phyloP scores from a whole-genome alignment of 2,888 invertebrate species.

The Tinea trinotella region DNA sequence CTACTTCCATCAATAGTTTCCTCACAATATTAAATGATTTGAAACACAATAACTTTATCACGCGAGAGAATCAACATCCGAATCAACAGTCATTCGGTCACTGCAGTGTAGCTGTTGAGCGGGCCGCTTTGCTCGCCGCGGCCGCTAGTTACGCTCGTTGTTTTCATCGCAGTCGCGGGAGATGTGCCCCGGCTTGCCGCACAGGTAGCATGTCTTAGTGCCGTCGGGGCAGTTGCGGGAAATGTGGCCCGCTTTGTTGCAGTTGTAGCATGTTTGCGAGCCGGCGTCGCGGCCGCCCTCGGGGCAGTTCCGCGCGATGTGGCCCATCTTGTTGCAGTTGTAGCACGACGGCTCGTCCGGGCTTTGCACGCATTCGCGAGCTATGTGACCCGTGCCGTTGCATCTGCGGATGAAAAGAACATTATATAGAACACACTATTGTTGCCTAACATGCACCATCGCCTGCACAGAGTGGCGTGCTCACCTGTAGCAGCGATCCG shows the following conservation, averaged over 20 bases:
- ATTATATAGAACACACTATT: conserved; percentile 32
- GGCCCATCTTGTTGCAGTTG: conserved; percentile 95
- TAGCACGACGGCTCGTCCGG: conserved; percentile 91
- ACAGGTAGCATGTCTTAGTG: conserved; percentile 93
- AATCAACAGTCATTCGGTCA: too few species aligned
- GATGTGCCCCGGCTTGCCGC: conserved; percentile 92
- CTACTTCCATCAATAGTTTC: conserved; percentile 61
- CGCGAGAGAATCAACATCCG: conserved; percentile 69
- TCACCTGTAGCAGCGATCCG: conserved; percentile 86
- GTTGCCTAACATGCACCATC: neutral
- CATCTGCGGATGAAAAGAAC: conserved; percentile 78
- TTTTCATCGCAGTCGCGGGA: conserved; percentile 90
- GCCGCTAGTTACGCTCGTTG: conserved; percentile 77
- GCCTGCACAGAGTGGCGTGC: too few species aligned
- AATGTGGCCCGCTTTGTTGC: conserved; percentile 94
- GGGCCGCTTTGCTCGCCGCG: conserved; percentile 61
- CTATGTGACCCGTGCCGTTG: conserved; percentile 94
- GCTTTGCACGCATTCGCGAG: conserved; percentile 91
- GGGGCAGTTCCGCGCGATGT: conserved; percentile 90
- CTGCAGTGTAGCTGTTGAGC: neutral
- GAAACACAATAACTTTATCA: conserved; percentile 69
- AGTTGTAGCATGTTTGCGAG: conserved; percentile 92
- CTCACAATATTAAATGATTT: conserved; percentile 71
- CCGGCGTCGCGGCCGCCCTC: conserved; percentile 77
- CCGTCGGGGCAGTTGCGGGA: conserved; percentile 88